phyloP scores from a whole-genome alignment of 2,888 invertebrate species.

The Hydrotaea cyrtoneurina region DNA sequence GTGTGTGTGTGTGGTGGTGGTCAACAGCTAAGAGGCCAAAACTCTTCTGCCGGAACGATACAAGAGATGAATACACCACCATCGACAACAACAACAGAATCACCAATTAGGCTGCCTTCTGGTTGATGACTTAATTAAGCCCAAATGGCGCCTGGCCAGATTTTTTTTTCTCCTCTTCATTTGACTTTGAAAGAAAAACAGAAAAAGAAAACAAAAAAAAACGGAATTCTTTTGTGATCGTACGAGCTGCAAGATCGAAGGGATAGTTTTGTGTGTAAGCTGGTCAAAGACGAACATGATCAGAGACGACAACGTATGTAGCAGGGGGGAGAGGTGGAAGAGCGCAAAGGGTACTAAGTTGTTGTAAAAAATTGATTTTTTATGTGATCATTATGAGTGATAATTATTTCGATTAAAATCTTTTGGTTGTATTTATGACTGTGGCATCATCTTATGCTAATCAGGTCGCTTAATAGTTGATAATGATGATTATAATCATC shows the following conservation, averaged over 20 bases:
- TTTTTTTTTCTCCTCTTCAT: constrained; percentile 63
- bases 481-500: constrained; percentile 38
- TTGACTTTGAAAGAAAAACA: not conserved
- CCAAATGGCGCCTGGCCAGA: constrained; percentile 79
- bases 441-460: constrained; percentile 2
- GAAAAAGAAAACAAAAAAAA: constrained; percentile 37
- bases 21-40: constrained; percentile 45
- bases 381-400: constrained; percentile 60
- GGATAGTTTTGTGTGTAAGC: not conserved
- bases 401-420: constrained; percentile 65
- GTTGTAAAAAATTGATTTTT: constrained; percentile 55
- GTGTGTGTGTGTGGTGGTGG: constrained; percentile 36
- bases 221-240: constrained; percentile 37
- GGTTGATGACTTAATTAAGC: constrained; percentile 82
- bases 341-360: not conserved
- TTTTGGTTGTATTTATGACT: not conserved
- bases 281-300: not conserved
- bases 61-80: constrained; percentile 29
- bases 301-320: not conserved
- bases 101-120: constrained; percentile 81
- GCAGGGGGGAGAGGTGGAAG: not conserved
- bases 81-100: constrained; percentile 74
- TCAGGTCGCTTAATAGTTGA: constrained; percentile 14
- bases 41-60: constrained; percentile 49
- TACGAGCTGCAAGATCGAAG: not conserved